phyloP scores from a whole-genome alignment of 1,140 invertebrate genomes.

The Brachionus plicatilis region DNA sequence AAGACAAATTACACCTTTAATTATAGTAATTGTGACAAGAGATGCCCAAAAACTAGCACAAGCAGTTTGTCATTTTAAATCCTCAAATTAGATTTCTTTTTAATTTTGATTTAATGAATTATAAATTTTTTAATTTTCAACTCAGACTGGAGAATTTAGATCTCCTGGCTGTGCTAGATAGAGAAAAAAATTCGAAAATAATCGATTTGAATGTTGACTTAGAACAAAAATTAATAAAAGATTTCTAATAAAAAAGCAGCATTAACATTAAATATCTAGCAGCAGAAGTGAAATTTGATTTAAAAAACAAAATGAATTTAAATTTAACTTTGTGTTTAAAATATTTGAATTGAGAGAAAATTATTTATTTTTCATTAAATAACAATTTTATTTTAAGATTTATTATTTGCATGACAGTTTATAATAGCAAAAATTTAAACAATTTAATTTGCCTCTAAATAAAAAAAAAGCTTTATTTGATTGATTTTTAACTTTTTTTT shows the following conservation, averaged over 20 bases:
- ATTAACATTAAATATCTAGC: neutral
- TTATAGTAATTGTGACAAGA: neutral
- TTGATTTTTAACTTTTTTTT: neutral
- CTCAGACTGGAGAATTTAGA: neutral
- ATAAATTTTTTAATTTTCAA: neutral
- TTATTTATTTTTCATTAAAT: neutral
- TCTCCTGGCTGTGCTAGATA: neutral
- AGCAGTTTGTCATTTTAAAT: neutral
- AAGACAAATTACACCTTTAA: constrained; percentile 3
- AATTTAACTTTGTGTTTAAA: neutral
- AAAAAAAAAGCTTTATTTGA: neutral
- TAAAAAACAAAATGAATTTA: neutral
- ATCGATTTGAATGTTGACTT: neutral
- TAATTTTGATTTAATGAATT: neutral
- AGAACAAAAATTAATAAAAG: neutral
- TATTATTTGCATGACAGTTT: neutral
- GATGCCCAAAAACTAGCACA: neutral
- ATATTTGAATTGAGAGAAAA: neutral
- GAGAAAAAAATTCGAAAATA: neutral
- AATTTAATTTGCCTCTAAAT: neutral
- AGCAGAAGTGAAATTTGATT: neutral
- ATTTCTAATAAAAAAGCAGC: neutral
- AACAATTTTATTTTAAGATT: neutral
- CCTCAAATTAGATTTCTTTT: neutral
- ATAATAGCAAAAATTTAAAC: neutral